Conservation (phyloP, 2,797 vertebrate species). For the Chloroceryle inda region DNA sequence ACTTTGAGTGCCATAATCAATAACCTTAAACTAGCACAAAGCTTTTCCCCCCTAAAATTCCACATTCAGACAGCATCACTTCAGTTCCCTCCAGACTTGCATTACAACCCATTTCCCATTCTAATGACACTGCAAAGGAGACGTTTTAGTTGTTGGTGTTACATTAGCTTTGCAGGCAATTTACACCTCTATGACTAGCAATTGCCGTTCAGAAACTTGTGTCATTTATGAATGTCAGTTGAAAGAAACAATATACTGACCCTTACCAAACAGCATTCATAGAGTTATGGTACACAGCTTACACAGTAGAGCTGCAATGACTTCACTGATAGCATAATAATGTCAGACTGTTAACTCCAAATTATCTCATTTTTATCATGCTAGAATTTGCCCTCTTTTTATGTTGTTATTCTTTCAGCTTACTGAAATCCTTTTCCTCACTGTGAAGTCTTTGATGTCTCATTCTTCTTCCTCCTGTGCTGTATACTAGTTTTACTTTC, state of each 20-base stretch:
- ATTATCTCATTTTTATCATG: neutral
- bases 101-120: neutral
- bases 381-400: neutral
- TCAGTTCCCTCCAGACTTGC: neutral
- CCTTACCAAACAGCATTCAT: neutral
- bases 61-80: neutral
- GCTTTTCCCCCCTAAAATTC: neutral
- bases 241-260: neutral
- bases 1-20: conserved; percentile 10
- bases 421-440: neutral
- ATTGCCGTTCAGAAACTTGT: neutral
- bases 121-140: neutral
- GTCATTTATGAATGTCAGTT: neutral
- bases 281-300: neutral
- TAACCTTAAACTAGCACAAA: neutral
- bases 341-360: neutral
- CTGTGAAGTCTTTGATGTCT: neutral
- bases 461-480: neutral
- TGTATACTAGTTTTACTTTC: neutral
- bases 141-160: neutral
- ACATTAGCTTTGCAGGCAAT: neutral
- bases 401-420: neutral
- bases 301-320: neutral
- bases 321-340: neutral
- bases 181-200: neutral